Base-by-base conservation (phyloP, 1,140 invertebrate genomes). In the Drosophila sp. region DNA sequence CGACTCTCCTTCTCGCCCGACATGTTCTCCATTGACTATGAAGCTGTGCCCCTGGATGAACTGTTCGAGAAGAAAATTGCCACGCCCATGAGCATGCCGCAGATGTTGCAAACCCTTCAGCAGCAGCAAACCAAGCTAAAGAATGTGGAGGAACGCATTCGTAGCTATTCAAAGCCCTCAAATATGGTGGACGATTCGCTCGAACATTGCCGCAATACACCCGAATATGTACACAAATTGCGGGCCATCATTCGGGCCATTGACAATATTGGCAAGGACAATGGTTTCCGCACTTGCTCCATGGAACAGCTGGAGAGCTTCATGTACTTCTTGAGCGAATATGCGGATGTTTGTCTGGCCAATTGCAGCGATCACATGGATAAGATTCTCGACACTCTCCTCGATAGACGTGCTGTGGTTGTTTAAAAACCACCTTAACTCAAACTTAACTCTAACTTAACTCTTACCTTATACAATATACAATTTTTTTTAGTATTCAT, bases 321-420 rank as follows among this genome's bases (percentile, higher is more conserved):
- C 7, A 90, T 91, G 86, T 82, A 79, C 47, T 91, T 90, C 64
- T 70, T 91, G 2, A 76, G 75, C 29, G 80, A 84, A 11, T 90
- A 91, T 63, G 90, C 90, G 23, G 83, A 91, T 58, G 72, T 85
- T 8, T 91, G 90, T 66, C 58, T 91, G 38, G 72, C 72, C 54
- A 80, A 66, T n/a, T 91, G 90, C 72, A 89, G 76, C 29, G 75
- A 83, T 50, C 90, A 91, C 33, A 91, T 91, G 72, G 78, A 90
- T 27, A 79, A 79, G 55, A 90, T 91, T 4, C 50, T 91, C 5
- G 90, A 91, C 30, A 83, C 80, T 4, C 47, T 91, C 3, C 27
- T 91, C 40, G 74, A 86, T 33, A 77, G 71, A 11, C 80, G 80
- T 7, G 66, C 80, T 5, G 83, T 85, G 5, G 47, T 66, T 10